These are phyloP conservation scores for Diloba caeruleocephala DNA, from an alignment of 2,888 invertebrate species.

Conservation along the genomic window DNA sequence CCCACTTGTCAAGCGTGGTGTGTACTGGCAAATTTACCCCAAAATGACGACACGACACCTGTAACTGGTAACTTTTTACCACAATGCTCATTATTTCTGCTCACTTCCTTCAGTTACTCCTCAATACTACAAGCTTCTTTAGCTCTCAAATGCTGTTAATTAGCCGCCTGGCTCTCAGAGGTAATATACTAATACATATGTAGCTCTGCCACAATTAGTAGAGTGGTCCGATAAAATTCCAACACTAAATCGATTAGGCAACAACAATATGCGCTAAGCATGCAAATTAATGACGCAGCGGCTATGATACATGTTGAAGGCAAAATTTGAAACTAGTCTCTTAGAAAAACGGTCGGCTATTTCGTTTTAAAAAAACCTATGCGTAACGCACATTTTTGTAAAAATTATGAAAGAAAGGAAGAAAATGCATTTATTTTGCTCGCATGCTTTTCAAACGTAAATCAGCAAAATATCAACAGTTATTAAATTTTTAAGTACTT, in stretches of 20 bases:
- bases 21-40: no score
- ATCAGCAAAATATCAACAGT: no score
- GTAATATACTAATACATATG: constrained; percentile 9
- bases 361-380: no score
- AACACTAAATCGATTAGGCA: constrained; percentile 28
- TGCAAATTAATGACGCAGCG: constrained; percentile 23
- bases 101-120: background rate
- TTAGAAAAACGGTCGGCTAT: background rate
- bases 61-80: no score
- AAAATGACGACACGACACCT: no score
- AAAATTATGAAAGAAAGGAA: no score
- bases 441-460: no score
- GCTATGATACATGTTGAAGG: constrained; percentile 11
- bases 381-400: no score
- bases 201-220: constrained; percentile 17
- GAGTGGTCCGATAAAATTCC: constrained; percentile 16
- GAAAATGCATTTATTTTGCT: no score
- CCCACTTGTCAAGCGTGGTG: no score
- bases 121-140: background rate
- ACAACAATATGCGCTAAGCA: constrained; percentile 26
- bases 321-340: constrained; percentile 1
- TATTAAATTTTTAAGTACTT: no score
- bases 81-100: background rate
- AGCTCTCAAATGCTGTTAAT: constrained; percentile 2
- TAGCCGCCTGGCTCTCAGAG: constrained; percentile 3